phyloP scores from a whole-genome alignment of 2,888 invertebrate genomes.

The Agonum fuliginosum region DNA sequence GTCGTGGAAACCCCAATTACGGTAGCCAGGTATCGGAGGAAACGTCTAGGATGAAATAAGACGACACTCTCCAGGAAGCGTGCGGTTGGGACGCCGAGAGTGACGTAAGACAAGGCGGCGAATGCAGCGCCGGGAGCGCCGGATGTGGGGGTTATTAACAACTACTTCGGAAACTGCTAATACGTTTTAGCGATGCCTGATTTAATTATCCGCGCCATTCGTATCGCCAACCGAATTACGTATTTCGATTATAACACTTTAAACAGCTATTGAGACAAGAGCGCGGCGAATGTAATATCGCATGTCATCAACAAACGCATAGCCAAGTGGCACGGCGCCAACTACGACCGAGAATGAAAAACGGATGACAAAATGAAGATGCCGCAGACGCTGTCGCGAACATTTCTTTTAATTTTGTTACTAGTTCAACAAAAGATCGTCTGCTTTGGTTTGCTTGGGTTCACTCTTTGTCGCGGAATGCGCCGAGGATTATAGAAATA shows the following conservation, averaged over 20 bases:
- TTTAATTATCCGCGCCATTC: conserved; percentile 54
- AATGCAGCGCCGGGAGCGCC: conserved; percentile 5
- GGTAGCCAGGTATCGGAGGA: too few relatives aligned
- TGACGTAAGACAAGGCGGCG: not conserved
- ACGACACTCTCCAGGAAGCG: not conserved
- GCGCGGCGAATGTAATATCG: conserved; percentile 42
- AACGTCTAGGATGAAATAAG: too few relatives aligned
- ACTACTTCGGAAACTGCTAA: conserved; percentile 60
- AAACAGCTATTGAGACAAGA: conserved; percentile 53
- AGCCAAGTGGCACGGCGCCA: conserved; percentile 34
- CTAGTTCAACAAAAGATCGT: conserved; percentile 47
- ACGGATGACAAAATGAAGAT: conserved; percentile 46
- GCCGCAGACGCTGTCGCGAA: conserved; percentile 37
- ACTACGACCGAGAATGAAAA: conserved; percentile 28
- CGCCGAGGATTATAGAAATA: conserved; percentile 26
- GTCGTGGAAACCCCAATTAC: too few relatives aligned
- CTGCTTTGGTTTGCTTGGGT: conserved; percentile 36
- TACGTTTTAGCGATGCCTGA: conserved; percentile 60
- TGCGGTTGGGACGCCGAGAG: not conserved
- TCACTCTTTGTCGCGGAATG: conserved; percentile 35
- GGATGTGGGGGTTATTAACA: conserved; percentile 59
- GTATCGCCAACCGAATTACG: conserved; percentile 58
- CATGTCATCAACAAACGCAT: conserved; percentile 31
- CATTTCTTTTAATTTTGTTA: conserved; percentile 50
- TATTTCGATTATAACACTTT: conserved; percentile 55